Evolutionary conservation across 2,888 invertebrate species (phyloP).

Genomic region (Diadromus collaris): DNA sequence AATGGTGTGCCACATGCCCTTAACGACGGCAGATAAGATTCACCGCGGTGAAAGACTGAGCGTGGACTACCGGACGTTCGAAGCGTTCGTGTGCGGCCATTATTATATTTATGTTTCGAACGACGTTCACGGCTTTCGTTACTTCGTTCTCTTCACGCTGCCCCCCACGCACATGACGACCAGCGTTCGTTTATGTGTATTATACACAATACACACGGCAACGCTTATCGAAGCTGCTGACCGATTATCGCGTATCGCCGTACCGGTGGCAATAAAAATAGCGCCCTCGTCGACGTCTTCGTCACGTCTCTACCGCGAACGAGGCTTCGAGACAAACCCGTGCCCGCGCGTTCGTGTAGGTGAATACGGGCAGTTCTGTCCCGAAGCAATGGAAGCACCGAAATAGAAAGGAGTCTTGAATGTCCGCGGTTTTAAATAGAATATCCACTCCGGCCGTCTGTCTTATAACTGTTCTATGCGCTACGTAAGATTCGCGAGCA

Average conservation of each 20-base stretch:
- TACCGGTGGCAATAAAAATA: constrained; percentile 36
- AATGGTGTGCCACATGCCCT: no score
- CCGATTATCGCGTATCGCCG: constrained; percentile 20
- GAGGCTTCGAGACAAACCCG: not conserved
- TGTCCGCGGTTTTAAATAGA: constrained; percentile 53
- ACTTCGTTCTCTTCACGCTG: not conserved
- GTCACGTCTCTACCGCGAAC: not conserved
- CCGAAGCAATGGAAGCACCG: constrained; percentile 39
- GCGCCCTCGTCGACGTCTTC: constrained; percentile 27
- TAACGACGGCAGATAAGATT: constrained; percentile 29
- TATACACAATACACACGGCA: not conserved
- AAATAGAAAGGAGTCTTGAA: constrained; percentile 57
- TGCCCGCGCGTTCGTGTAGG: constrained; percentile 14
- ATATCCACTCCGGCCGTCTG: constrained; percentile 36
- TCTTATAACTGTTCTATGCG: constrained; percentile 13
- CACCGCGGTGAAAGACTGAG: not conserved
- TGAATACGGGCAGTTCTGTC: constrained; percentile 23
- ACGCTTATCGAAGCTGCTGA: constrained; percentile 11
- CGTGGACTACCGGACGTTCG: not conserved
- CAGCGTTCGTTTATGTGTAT: not conserved
- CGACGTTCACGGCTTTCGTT: constrained; percentile 18
- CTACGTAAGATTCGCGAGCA: constrained; percentile 9
- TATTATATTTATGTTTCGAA: constrained; percentile 13
- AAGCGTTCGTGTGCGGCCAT: not conserved
- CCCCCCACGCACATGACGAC: not conserved